Evolutionary conservation across 2,888 invertebrate species (phyloP), one percentile per base, ranked within the genome.

Genomic region (Galerucella calmariensis): DNA sequence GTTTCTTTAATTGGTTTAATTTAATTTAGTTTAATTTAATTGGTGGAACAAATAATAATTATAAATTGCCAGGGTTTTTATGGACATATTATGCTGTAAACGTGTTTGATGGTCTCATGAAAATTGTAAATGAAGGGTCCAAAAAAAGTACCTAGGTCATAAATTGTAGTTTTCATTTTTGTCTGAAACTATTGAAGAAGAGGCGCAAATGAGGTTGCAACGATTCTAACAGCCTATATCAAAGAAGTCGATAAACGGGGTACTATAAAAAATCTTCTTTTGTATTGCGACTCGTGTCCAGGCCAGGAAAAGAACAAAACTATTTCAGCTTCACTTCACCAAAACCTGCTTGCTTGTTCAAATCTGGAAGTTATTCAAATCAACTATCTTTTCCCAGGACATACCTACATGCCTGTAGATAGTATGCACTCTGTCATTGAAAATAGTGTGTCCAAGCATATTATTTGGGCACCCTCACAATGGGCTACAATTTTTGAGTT

Each of bases 141-240:
- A 27, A 27, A 27, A 27, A 27, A 27, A 20, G 2, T 27, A 2
- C 27, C 27, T 4, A 27, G 4, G 27, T 27, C 27, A 27, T 27
- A 27, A 0, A 2, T 27, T 27, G 27, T 2, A 27, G 27, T 27
- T 2, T 27, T 27, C 27, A 27, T 27, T 27, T 27, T 27, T 27
- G 2, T 27, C 27, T 27, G 27, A 27, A 27, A 27, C 3, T 27
- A 27, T 27, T 27, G 27, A 2, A 53, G n/a, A 53, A 53, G 14
- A 53, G 16, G 53, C n/a, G 53, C 1, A 53, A 53, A n/a, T n/a
- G 16, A 53, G n/a, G 53, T 53, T 16, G 3, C 53, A 53, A 53
- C 16, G n/a, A 53, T 16, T 53, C n/a, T 53, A n/a, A 53, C n/a
- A 53, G n/a, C n/a, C n/a, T 53, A 53, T 53, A 53, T 53, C n/a